Evolutionary conservation across 2,797 vertebrate genomes (phyloP).

Genomic region (Sitta carolinensis): DNA sequence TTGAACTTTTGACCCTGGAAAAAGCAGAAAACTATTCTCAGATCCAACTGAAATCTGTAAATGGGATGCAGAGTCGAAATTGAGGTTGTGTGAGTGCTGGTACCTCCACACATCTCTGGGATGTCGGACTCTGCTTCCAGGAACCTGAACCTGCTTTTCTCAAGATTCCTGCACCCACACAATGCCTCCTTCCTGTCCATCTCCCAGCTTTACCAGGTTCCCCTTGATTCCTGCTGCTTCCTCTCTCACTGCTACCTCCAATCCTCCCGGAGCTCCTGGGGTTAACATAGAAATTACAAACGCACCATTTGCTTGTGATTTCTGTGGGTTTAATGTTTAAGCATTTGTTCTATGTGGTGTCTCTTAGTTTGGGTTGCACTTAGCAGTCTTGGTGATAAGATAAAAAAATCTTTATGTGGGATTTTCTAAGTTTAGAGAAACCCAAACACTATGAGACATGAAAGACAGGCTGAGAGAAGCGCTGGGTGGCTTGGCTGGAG

Average conservation of each 20-base stretch:
- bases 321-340: constrained; percentile 38
- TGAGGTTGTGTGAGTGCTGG: not conserved
- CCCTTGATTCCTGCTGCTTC: not conserved
- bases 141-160: not conserved
- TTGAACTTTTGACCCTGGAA: not conserved
- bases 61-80: not conserved
- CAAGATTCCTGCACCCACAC: not conserved
- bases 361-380: constrained; percentile 7
- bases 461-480: not conserved
- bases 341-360: not conserved
- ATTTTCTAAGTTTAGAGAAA: constrained; percentile 33
- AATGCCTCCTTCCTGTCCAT: not conserved
- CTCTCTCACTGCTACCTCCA: not conserved
- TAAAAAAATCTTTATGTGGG: not conserved
- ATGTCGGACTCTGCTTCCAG: not conserved
- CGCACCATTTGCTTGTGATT: not conserved
- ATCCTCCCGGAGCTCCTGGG: not conserved
- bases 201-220: not conserved
- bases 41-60: not conserved
- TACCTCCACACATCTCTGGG: not conserved
- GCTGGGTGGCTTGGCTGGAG: not conserved
- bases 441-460: not conserved
- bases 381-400: not conserved
- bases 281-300: not conserved
- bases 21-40: not conserved